Evolutionary conservation across 2,797 vertebrate genomes (phyloP).

Genomic region (Kryptopterus vitreolus): DNA sequence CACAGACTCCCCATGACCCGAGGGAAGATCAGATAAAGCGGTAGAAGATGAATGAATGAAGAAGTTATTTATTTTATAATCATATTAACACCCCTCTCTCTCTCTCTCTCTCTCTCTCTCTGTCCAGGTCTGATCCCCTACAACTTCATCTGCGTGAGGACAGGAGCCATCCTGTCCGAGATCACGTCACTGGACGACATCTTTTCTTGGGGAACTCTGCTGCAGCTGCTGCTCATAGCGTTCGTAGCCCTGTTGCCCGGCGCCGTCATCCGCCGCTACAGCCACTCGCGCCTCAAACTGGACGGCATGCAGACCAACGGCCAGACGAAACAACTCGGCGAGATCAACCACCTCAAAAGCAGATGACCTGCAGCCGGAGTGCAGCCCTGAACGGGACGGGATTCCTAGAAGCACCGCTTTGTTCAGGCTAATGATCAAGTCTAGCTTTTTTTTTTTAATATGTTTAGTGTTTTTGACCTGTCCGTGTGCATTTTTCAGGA

Average conservation of each 20-base stretch:
- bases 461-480: background rate
- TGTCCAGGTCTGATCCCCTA: slow-evolving; percentile 89
- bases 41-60: too few species aligned
- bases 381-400: background rate
- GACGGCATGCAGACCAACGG: slow-evolving; percentile 64
- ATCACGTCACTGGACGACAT: slow-evolving; percentile 90
- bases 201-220: slow-evolving; percentile 88
- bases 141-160: slow-evolving; percentile 97
- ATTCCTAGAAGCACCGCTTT: background rate
- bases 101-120: background rate
- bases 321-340: slow-evolving; percentile 32
- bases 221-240: slow-evolving; percentile 88
- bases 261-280: slow-evolving; percentile 83
- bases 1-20: too few species aligned
- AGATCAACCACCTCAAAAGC: slow-evolving; percentile 69
- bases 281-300: slow-evolving; percentile 76
- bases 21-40: too few species aligned
- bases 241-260: slow-evolving; percentile 86
- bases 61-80: background rate
- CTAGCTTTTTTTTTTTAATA: background rate
- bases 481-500: too few species aligned
- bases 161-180: slow-evolving; percentile 89
- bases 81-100: background rate
- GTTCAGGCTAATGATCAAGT: background rate
- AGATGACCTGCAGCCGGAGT: slow-evolving; percentile 65